Base-by-base conservation (phyloP, 2,888 invertebrate species). In the Carabus problematicus region DNA sequence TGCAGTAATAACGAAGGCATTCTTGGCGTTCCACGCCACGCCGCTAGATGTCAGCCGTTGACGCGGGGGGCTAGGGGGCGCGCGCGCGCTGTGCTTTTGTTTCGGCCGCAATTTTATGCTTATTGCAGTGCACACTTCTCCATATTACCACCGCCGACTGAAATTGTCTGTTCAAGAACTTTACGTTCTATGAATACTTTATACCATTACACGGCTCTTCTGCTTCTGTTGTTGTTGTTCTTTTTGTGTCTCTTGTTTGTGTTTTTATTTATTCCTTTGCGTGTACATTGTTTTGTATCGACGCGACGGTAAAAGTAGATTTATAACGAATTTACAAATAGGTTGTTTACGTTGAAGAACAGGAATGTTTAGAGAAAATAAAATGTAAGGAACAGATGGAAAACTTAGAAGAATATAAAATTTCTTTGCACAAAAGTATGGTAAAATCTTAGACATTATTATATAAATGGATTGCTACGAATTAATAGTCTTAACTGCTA, bases 51-150 rank as follows among this genome's bases (percentile, higher is more conserved):
- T n/a, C 47, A 47, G 56, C 6, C 9, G 39, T n/a, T 3, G 56
- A 29, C 39, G 19, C 19, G 9, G 18, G 16, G 19, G 8, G 6
- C n/a, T n/a, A n/a, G n/a, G n/a, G 56, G 16, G 54, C 14, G 14
- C 29, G 29, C 6, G 14, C 18, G 59, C 49, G 67, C 59, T 59
- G 42, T 54, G 61, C 69, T 69, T 69, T 69, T 69, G 69, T 69
- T 69, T 69, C 61, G 68, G 40, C 69, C 69, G 62, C 69, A 69
- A n/a, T 45, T 69, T 69, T 69, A 69, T 69, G 69, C 69, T 69
- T 69, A 69, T 69, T 69, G 69, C 68, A 42, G 29, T 55, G 16
- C 47, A 47, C 47, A 47, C 12, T 29, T 16, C 52, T 68, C 54
- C 16, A 62, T 69, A 69, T 69, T 62, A 56, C 62, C 62, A 45